Percentiles rank a stretch among this genome's conserved stretches.
Conservation (phyloP, 2,888 invertebrate species). For the Drosophila rellima region DNA sequence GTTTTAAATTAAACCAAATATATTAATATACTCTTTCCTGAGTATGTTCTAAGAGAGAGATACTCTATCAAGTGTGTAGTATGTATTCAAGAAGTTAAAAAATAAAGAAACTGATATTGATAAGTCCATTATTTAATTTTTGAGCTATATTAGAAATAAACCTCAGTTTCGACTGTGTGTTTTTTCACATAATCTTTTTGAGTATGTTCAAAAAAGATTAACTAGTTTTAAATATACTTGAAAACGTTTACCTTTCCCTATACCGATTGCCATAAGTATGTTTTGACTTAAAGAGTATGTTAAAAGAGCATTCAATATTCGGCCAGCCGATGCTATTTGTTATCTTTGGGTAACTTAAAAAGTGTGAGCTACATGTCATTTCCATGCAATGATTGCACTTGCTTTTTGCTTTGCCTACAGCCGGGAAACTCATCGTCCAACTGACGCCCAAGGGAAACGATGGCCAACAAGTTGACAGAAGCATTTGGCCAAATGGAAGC, state of each 20-base stretch:
- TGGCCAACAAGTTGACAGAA: conserved; percentile 33
- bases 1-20: not conserved
- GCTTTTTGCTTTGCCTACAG: conserved; percentile 33
- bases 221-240: too few species aligned
- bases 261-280: too few species aligned
- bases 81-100: too few species aligned
- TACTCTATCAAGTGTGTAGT: too few species aligned
- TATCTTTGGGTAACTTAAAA: conserved; percentile 3
- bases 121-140: too few species aligned
- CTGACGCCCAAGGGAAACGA: conserved; percentile 26
- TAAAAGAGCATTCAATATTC: not conserved
- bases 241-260: too few species aligned
- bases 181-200: too few species aligned
- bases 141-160: too few species aligned
- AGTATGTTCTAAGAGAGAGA: not conserved
- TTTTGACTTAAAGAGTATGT: too few species aligned
- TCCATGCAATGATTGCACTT: conserved; percentile 24
- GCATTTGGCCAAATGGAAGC: conserved; percentile 22
- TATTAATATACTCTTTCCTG: not conserved
- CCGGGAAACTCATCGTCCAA: conserved; percentile 2
- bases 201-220: not conserved
- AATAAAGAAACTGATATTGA: too few species aligned
- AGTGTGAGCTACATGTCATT: conserved; percentile 10
- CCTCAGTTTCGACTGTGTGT: too few species aligned
- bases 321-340: not conserved